phyloP scores from a whole-genome alignment of 2,797 vertebrate genomes.

The Graptemys geographica region DNA sequence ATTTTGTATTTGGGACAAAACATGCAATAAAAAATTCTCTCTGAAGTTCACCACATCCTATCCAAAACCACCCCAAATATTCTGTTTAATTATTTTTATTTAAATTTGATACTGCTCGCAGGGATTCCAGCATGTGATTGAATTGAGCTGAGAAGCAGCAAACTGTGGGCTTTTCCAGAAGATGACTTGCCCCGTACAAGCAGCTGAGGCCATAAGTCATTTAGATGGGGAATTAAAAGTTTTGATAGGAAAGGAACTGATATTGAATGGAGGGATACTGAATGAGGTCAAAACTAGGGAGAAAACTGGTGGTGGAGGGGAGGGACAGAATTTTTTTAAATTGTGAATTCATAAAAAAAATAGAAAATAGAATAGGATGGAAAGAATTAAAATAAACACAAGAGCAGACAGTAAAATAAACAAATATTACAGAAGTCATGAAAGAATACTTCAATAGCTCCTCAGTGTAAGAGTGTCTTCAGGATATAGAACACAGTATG shows the following conservation, averaged over 20 bases:
- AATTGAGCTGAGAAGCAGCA: background rate
- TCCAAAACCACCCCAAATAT: background rate
- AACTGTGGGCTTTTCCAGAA: slow-evolving; percentile 21
- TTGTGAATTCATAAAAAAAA: background rate
- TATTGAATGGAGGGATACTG: background rate
- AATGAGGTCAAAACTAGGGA: background rate
- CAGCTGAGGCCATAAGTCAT: background rate
- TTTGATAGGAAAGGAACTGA: background rate
- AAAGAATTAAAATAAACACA: no score
- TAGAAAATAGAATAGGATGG: background rate
- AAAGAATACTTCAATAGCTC: background rate
- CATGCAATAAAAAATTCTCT: background rate
- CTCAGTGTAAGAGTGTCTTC: background rate
- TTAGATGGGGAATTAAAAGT: background rate
- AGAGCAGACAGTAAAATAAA: background rate
- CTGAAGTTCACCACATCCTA: slow-evolving; percentile 11
- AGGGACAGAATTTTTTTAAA: background rate
- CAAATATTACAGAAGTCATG: background rate
- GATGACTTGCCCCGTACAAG: background rate
- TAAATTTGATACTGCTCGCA: background rate
- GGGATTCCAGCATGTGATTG: background rate
- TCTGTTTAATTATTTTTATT: background rate
- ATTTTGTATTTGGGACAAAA: slow-evolving; percentile 21
- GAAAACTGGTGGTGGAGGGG: no score
- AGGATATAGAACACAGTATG: background rate